A percentile compares a stretch with the other conserved stretches of the same genome.
phyloP scores from a whole-genome alignment of 2,888 invertebrate genomes.

The Litoditis marina region DNA sequence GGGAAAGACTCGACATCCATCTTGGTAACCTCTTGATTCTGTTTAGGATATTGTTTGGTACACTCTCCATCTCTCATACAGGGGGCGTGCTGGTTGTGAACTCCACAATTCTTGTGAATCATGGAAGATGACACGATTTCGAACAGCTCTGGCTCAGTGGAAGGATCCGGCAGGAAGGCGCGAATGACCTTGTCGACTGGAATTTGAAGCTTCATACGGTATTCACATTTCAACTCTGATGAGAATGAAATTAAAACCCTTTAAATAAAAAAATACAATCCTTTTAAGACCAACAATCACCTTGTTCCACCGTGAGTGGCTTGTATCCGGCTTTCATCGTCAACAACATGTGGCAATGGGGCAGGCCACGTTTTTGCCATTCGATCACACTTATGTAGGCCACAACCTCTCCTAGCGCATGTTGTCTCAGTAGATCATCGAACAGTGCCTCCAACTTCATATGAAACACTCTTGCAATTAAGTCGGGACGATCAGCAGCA shows the following conservation, averaged over 20 bases:
- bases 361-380: slow-evolving; percentile 60
- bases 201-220: no score
- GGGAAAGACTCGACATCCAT: slow-evolving; percentile 61
- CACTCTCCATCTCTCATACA: slow-evolving; percentile 62
- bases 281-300: no score
- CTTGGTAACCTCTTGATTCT: slow-evolving; percentile 48
- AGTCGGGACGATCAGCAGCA: slow-evolving; percentile 48
- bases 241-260: no score
- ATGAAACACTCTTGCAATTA: slow-evolving; percentile 48
- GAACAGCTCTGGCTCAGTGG: no score
- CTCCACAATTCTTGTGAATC: no score
- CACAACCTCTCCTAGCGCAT: slow-evolving; percentile 39
- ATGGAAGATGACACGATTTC: no score
- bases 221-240: no score
- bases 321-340: slow-evolving; percentile 47
- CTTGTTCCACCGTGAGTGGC: slow-evolving; percentile 14
- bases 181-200: no score
- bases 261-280: no score
- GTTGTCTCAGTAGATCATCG: slow-evolving; percentile 33
- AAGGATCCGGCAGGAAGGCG: no score
- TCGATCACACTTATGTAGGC: slow-evolving; percentile 49
- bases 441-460: slow-evolving; percentile 41
- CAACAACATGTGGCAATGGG: slow-evolving; percentile 51
- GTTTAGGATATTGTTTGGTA: slow-evolving; percentile 62
- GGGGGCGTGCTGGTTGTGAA: no score